A percentile compares a stretch with the other conserved stretches of the same genome.
These are phyloP conservation scores for Halictus ligatus DNA, from an alignment of 2,888 invertebrate species.

Conservation along the genomic window DNA sequence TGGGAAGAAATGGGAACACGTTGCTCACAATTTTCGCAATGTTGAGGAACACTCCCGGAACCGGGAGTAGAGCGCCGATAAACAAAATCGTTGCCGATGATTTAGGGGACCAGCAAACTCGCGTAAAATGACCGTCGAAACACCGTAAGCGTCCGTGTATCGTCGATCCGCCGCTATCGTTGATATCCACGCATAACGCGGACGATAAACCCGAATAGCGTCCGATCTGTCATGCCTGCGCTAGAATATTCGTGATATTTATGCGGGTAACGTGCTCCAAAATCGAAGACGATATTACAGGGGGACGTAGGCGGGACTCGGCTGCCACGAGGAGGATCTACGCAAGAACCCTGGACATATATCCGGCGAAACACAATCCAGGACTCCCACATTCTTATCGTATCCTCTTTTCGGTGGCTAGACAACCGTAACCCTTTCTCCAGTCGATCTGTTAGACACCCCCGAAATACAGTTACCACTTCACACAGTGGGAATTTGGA, in stretches of 20 bases:
- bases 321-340: constrained; percentile 37
- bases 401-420: constrained; percentile 63
- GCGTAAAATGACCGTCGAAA: neutral
- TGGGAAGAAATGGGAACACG: neutral
- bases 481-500: too few species aligned
- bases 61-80: neutral
- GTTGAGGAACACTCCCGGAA: neutral
- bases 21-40: neutral
- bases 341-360: constrained; percentile 30
- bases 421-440: constrained; percentile 56
- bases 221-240: constrained; percentile 50
- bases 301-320: constrained; percentile 56
- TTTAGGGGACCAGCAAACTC: constrained; percentile 18
- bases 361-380: constrained; percentile 43
- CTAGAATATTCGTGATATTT: constrained; percentile 62
- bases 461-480: too few species aligned
- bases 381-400: constrained; percentile 59
- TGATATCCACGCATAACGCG: constrained; percentile 35
- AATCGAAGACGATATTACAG: constrained; percentile 61
- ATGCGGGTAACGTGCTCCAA: constrained; percentile 52
- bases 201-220: constrained; percentile 53
- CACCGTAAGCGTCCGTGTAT: constrained; percentile 14
- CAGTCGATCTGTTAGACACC: neutral
- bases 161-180: constrained; percentile 48
- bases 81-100: constrained; percentile 28